Base-by-base conservation (phyloP, 2,113 vertebrate species). In the Dasyprocta punctata region DNA sequence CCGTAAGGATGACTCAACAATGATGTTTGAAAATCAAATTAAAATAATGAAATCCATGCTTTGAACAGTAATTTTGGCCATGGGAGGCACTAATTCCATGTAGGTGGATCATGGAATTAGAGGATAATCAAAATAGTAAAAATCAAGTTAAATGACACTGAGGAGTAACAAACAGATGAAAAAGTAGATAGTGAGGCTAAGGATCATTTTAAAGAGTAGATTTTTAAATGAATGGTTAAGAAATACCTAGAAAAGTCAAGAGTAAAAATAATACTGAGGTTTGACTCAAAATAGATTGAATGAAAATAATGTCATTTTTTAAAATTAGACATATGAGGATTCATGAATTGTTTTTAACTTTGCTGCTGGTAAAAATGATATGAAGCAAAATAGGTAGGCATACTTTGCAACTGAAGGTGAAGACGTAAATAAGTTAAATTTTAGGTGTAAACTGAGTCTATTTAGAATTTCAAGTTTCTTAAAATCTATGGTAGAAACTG, bases 281-380 rank as follows among this genome's bases (percentile, higher is more conserved):
- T 84, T 80, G 24, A 63, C 81, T 54, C 38, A 92, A 96, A 96
- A 85, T 63, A 4, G 11, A 77, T 4, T 92, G 5, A 8, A n/a
- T 54, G 8, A 80, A 92, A 69, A 69, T 56, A 71, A 87, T 52
- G 33, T 41, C 8, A 80, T 75, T 92, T 90, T 41, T 8, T 85
- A 96, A 78, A 61, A 91, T 7, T 60, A 20, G 54, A 54, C 69
- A 92, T 20, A 84, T 30, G 63, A 36, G 4, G 1, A n/a, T 61
- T 92, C 38, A 73, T 3, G 61, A 88, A 33, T 95, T 93, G 65
- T 86, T 95, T 95, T 89, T 60, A 52, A 89, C 7, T 86, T 28
- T 19, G 20, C 9, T 69, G 36, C 14, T 88, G 4, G 28, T 49
- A 75, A 65, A 86, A 52, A 65, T 0, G 6, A 65, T 56, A 41